Conservation (phyloP, 2,888 invertebrate genomes). For the Dascillus cervinus region DNA sequence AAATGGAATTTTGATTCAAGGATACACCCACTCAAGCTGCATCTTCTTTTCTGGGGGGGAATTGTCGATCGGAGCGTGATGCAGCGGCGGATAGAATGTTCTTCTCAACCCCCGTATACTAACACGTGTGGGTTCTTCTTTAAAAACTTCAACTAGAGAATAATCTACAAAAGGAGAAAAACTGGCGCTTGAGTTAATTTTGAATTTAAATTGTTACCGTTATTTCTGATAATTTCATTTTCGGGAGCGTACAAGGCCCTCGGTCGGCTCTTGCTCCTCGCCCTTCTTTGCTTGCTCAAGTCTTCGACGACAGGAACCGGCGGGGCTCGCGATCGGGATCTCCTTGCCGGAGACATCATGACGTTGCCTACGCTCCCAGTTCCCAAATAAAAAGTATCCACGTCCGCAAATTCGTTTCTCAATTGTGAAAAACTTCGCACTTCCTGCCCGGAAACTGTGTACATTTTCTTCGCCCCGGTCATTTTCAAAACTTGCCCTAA, state of each 20-base stretch:
- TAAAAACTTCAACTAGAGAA: conserved; percentile 73
- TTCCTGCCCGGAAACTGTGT: conserved; percentile 87
- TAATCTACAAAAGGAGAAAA: too few relatives aligned
- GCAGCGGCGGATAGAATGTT: conserved; percentile 81
- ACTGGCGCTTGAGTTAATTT: too few relatives aligned
- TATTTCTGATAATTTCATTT: conserved; percentile 70
- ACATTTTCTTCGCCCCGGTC: conserved; percentile 85
- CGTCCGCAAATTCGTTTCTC: conserved; percentile 84
- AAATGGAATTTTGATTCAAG: conserved; percentile 42
- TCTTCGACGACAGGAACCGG: conserved; percentile 48
- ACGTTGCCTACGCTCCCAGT: conserved; percentile 44
- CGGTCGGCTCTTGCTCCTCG: conserved; percentile 78
- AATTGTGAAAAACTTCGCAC: conserved; percentile 91
- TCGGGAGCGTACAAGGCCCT: conserved; percentile 78
- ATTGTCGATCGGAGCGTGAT: conserved; percentile 77
- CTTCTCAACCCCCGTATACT: conserved; percentile 75
- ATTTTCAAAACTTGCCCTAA: conserved; percentile 88
- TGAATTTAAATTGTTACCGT: conserved; percentile 43
- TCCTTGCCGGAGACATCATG: conserved; percentile 56
- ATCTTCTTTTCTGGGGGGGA: conserved; percentile 82
- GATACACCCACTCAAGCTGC: conserved; percentile 90
- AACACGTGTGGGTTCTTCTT: conserved; percentile 78
- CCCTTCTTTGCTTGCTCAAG: conserved; percentile 51
- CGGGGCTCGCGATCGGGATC: conserved; percentile 57
- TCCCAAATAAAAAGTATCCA: conserved; percentile 84